These are phyloP conservation scores for Leptestheria dahalacensis DNA, from an alignment of 1,140 invertebrate genomes.

Conservation along the genomic window DNA sequence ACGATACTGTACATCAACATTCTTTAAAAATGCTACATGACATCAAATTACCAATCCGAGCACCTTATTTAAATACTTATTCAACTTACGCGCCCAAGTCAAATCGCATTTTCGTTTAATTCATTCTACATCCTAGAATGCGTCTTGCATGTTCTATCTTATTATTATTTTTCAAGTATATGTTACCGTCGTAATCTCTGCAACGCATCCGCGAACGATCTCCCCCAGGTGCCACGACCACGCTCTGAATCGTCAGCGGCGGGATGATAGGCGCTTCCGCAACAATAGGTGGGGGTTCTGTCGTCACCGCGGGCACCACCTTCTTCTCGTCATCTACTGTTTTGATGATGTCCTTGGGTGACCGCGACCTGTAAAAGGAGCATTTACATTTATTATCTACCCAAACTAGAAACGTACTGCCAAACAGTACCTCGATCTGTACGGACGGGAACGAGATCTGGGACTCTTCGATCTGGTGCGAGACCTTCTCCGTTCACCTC, in stretches of 20 bases:
- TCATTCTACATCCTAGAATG: no score
- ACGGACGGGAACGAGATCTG: not conserved
- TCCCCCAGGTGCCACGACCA: slow-evolving; percentile 24
- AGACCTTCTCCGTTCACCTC: slow-evolving; percentile 1
- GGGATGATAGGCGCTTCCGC: not conserved
- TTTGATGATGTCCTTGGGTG: not conserved
- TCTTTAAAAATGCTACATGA: no score
- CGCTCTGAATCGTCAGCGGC: slow-evolving; percentile 31
- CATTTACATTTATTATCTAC: no score
- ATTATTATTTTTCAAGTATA: slow-evolving; percentile 10
- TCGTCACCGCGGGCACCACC: not conserved
- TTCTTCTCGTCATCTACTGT: not conserved
- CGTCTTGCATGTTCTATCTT: no score
- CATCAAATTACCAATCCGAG: no score
- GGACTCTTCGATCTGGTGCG: not conserved
- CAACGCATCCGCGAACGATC: slow-evolving; percentile 40
- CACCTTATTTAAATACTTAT: no score
- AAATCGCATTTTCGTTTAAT: no score
- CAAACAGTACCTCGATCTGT: not conserved
- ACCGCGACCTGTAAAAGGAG: not conserved
- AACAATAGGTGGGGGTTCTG: slow-evolving; percentile 1
- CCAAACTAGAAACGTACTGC: no score
- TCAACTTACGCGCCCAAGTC: no score
- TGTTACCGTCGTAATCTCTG: slow-evolving; percentile 58
- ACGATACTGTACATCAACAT: no score